Evolutionary conservation across 2,113 vertebrate genomes (phyloP), one percentile per base, ranked within the genome.

Genomic region (Grammomys surdaster): DNA sequence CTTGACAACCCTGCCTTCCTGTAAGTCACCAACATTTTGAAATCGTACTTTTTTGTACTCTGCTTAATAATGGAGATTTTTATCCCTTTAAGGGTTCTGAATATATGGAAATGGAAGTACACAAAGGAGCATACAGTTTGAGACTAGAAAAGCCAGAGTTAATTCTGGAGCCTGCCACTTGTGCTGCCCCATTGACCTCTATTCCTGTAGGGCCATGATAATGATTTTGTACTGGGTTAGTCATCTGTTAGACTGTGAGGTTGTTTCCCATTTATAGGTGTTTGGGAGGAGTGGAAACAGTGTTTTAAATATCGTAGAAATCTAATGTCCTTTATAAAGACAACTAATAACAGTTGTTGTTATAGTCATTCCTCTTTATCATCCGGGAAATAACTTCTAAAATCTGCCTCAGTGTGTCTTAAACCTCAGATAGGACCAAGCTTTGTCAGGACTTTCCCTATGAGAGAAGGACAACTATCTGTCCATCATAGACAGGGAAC

Each of bases 281-380:
- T 28, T 60, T n/a, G 46, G 11, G 2, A 63, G 19, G 67, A 87
- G 10, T 36, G 75, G 8, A 89, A 80, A 89, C 1, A 69, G 33
- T 51, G 19, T 22, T 84, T 78, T 8, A 87, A 95, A 87, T 72
- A 88, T 69, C 22, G 70, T 75, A 94, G 51, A 87, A 78, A 89
- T 86, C 43, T 51, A 63, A 89, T 88, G 0, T 5, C 40, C 20
- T 91, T 89, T 91, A 17, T 63, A 11, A 92, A 87, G 11, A 40
- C 51, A 12, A 75, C 5, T 28, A 48, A 8, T 91, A 70, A 60
- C 60, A 73, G 43, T 93, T 58, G 24, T 73, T 56, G 3, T 89
- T 72, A 58, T 13, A 46, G 0, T 24, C 14, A 77, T 36, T 63
- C 43, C 11, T 43, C 4, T 19, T 65, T 77, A 56, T n/a, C 10